These are phyloP conservation scores for Nestor notabilis DNA, from an alignment of 2,113 vertebrate genomes.

Conservation along the genomic window DNA sequence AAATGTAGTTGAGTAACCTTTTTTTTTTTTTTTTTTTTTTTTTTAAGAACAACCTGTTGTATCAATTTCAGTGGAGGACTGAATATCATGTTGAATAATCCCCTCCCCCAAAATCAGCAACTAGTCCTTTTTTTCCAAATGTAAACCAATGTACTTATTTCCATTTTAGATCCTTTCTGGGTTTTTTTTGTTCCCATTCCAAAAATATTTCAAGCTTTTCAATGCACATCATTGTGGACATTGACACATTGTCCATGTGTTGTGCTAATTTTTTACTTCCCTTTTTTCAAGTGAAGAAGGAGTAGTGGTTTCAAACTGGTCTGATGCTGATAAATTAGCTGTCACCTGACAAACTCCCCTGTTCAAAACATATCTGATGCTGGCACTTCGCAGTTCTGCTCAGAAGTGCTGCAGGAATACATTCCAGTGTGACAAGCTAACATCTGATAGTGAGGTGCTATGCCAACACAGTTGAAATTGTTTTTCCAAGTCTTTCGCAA, in stretches of 20 bases:
- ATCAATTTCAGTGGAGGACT: not conserved
- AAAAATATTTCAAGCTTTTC: not conserved
- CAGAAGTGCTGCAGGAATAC: not conserved
- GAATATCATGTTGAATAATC: not conserved
- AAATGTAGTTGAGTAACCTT: not conserved
- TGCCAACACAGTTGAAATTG: not conserved
- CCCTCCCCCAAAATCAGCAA: not conserved
- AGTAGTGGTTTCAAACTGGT: not conserved
- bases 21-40: accelerated
- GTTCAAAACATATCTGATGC: not conserved
- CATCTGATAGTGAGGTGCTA: not conserved
- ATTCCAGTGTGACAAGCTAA: not conserved
- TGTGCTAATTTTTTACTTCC: not conserved
- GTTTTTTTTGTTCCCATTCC: not conserved
- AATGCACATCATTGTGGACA: not conserved
- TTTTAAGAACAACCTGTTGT: not conserved
- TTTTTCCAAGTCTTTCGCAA: not conserved
- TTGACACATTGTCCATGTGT: not conserved
- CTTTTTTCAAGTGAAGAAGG: not conserved
- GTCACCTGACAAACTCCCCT: not conserved
- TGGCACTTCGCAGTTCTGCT: not conserved
- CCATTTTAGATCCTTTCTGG: not conserved
- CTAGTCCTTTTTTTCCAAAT: not conserved
- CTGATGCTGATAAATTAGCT: not conserved
- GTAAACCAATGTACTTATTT: not conserved